Conservation (phyloP, 2,888 invertebrate species). For the Stenurella melanura region DNA sequence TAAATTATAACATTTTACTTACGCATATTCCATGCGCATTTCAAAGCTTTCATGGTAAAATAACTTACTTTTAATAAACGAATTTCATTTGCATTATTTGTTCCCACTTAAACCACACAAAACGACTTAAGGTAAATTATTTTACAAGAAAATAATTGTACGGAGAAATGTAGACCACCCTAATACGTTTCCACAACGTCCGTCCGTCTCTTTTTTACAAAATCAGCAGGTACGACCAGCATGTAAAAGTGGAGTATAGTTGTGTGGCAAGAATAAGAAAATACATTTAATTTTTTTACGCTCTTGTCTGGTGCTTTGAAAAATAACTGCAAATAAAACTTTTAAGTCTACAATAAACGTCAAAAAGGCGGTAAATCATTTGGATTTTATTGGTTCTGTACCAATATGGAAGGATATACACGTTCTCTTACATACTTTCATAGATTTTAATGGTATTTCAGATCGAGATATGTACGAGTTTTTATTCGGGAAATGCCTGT, state of each 20-base stretch:
- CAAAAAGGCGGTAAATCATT: constrained; percentile 62
- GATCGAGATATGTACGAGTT: constrained; percentile 37
- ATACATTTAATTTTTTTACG: constrained; percentile 53
- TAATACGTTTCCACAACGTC: background rate
- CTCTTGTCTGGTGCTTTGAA: constrained; percentile 53
- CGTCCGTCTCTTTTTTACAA: constrained; percentile 30
- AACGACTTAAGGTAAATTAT: constrained; percentile 38
- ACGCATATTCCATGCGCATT: background rate
- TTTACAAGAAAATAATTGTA: constrained; percentile 42
- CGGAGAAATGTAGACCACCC: constrained; percentile 21
- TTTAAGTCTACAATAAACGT: constrained; percentile 62
- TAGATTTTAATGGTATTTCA: constrained; percentile 54
- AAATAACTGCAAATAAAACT: constrained; percentile 62
- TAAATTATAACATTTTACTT: constrained; percentile 13
- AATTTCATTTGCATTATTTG: constrained; percentile 35
- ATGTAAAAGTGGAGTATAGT: constrained; percentile 37
- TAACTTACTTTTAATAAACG: constrained; percentile 31
- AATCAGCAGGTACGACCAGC: constrained; percentile 4
- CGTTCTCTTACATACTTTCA: constrained; percentile 51
- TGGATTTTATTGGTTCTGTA: constrained; percentile 56
- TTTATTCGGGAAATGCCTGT: constrained; percentile 42
- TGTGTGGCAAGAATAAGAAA: constrained; percentile 43
- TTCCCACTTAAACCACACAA: constrained; percentile 36
- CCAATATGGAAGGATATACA: constrained; percentile 55
- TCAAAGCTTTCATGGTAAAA: constrained; percentile 13